Evolutionary conservation across 2,888 invertebrate genomes (phyloP).

Genomic region (Dilophus febrilis): DNA sequence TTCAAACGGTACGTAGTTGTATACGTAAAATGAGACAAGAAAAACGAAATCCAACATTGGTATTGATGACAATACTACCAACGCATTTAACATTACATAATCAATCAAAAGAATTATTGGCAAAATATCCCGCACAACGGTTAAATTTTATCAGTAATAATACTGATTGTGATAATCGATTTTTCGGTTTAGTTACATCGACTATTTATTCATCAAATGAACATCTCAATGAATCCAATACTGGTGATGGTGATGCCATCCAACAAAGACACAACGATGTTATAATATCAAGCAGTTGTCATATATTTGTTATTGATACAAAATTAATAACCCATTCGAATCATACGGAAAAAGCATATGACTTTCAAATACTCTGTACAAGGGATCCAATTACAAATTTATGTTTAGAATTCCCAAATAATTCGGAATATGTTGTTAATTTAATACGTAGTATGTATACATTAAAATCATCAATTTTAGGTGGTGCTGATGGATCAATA

Average conservation of each 20-base stretch:
- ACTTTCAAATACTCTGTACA: constrained; percentile 75
- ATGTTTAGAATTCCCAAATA: constrained; percentile 81
- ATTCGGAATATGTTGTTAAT: constrained; percentile 59
- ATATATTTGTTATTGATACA: constrained; percentile 86
- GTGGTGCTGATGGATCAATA: background rate
- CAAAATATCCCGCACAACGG: constrained; percentile 71
- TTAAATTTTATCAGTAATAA: constrained; percentile 81
- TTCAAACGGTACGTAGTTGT: constrained; percentile 67
- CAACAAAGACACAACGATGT: constrained; percentile 24
- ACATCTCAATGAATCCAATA: constrained; percentile 4
- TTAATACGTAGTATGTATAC: constrained; percentile 58
- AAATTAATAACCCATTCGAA: constrained; percentile 65
- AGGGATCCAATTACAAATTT: constrained; percentile 56
- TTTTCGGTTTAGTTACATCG: constrained; percentile 83
- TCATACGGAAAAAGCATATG: constrained; percentile 49
- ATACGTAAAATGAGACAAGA: constrained; percentile 79
- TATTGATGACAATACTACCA: constrained; percentile 68
- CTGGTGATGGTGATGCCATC: constrained; percentile 15
- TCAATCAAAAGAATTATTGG: constrained; percentile 58
- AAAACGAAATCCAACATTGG: constrained; percentile 68
- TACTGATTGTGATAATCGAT: constrained; percentile 77
- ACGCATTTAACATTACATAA: constrained; percentile 66
- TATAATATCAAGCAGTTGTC: constrained; percentile 72
- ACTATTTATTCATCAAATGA: constrained; percentile 38
- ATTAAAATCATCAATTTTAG: constrained; percentile 28